Conservation (phyloP, 92 coral and sea anemone genomes). For the Parazoanthus swiftii region DNA sequence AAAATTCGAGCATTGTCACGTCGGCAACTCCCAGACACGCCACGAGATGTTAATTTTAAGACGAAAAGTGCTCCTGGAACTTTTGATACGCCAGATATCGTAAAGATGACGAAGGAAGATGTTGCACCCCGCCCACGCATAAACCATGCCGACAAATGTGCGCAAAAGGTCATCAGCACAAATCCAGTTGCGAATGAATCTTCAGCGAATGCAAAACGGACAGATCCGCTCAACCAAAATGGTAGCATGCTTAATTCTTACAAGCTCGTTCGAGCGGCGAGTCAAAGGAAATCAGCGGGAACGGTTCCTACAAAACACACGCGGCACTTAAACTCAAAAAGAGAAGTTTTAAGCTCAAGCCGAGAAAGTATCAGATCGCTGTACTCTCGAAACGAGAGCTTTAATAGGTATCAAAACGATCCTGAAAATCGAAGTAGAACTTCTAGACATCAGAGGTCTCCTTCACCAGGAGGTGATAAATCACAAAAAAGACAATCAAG, state of each 20-base stretch:
- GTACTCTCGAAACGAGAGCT: slow-evolving; percentile 15
- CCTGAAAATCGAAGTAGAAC: neutral
- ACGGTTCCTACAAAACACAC: neutral
- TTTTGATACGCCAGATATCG: neutral
- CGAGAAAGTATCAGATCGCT: slow-evolving; percentile 20
- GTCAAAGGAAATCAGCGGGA: slow-evolving; percentile 7
- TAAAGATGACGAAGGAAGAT: neutral
- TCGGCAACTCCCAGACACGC: slow-evolving; percentile 28
- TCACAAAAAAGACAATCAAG: neutral
- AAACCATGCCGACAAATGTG: neutral
- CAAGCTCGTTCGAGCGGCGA: slow-evolving; percentile 24
- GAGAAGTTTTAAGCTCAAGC: neutral
- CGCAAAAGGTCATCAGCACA: neutral
- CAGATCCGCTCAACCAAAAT: neutral
- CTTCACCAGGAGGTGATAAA: neutral
- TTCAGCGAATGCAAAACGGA: neutral
- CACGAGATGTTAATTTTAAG: neutral
- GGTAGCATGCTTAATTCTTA: slow-evolving; percentile 17
- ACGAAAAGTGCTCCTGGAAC: neutral
- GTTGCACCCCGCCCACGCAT: neutral
- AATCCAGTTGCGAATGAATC: neutral
- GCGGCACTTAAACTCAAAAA: slow-evolving; percentile 26
- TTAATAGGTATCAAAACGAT: neutral
- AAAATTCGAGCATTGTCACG: slow-evolving; percentile 9
- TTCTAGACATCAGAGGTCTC: neutral